A percentile compares a stretch with the other conserved stretches of the same genome.
Conservation (phyloP, 1,140 invertebrate genomes). For the Lordiphosa stackelbergi region DNA sequence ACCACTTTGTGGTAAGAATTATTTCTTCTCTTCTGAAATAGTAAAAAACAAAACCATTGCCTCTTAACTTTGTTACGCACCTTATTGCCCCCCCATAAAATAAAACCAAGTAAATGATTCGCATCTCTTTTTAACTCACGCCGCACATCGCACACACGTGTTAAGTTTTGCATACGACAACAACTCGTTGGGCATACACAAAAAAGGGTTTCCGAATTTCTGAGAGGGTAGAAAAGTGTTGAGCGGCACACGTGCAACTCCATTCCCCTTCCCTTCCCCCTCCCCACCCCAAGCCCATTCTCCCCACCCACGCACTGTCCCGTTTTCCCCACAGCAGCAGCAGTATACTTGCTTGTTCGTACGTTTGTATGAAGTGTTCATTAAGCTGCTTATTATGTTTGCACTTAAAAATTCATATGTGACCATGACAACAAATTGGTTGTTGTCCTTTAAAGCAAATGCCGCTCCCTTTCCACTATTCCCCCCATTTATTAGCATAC, state of each 20-base stretch:
- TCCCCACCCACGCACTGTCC: neutral
- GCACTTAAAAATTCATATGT: slow-evolving; percentile 75
- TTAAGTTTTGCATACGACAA: slow-evolving; percentile 58
- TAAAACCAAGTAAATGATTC: too few species aligned
- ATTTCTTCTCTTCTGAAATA: too few species aligned
- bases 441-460: slow-evolving; percentile 40
- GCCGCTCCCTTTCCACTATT: neutral
- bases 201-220: slow-evolving; percentile 51
- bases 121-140: neutral
- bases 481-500: slow-evolving; percentile 61
- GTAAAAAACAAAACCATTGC: too few species aligned
- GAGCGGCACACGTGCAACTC: neutral
- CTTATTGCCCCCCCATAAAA: too few species aligned
- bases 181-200: slow-evolving; percentile 40
- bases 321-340: neutral
- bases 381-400: slow-evolving; percentile 76
- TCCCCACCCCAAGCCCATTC: neutral
- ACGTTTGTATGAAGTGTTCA: slow-evolving; percentile 43
- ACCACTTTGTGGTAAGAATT: too few species aligned
- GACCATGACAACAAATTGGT: slow-evolving; percentile 65
- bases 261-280: too few species aligned
- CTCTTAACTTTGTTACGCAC: too few species aligned
- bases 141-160: slow-evolving; percentile 41
- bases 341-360: slow-evolving; percentile 12
- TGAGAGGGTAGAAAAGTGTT: neutral